Evolutionary conservation across 2,113 vertebrate genomes (phyloP).

Genomic region (Zonotrichia leucophrys): DNA sequence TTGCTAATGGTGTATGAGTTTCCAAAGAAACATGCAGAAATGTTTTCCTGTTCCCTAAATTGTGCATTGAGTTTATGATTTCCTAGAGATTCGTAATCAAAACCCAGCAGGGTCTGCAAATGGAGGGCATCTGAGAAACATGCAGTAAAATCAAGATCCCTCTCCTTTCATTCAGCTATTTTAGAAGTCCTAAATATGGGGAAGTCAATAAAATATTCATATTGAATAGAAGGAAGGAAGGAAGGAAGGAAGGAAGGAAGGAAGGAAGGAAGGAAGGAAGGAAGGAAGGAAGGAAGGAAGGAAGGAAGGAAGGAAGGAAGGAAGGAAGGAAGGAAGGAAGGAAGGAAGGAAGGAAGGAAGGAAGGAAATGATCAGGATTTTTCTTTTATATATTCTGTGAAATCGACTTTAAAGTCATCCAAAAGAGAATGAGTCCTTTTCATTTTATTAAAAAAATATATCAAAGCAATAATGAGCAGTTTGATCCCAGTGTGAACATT

Average conservation of each 20-base stretch:
- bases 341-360: too few relatives aligned
- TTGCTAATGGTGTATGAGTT: background rate
- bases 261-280: background rate
- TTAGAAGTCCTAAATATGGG: background rate
- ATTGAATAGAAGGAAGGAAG: background rate
- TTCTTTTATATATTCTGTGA: background rate
- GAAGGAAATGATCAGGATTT: background rate
- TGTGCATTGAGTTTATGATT: background rate
- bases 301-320: background rate
- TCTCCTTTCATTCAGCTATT: background rate
- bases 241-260: too few relatives aligned
- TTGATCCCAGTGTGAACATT: slow-evolving; percentile 5
- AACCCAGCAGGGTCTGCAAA: background rate
- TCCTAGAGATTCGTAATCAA: background rate
- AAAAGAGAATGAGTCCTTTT: background rate
- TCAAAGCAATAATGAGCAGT: slow-evolving; percentile 4
- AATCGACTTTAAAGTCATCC: background rate
- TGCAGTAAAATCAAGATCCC: background rate
- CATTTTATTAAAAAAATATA: slow-evolving; percentile 1
- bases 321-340: background rate
- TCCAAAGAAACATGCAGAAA: background rate
- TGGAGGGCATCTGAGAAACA: background rate
- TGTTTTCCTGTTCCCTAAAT: background rate
- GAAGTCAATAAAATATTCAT: background rate
- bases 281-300: background rate